Evolutionary conservation across 2,797 vertebrate genomes (phyloP).

Genomic region (Crenichthys baileyi): DNA sequence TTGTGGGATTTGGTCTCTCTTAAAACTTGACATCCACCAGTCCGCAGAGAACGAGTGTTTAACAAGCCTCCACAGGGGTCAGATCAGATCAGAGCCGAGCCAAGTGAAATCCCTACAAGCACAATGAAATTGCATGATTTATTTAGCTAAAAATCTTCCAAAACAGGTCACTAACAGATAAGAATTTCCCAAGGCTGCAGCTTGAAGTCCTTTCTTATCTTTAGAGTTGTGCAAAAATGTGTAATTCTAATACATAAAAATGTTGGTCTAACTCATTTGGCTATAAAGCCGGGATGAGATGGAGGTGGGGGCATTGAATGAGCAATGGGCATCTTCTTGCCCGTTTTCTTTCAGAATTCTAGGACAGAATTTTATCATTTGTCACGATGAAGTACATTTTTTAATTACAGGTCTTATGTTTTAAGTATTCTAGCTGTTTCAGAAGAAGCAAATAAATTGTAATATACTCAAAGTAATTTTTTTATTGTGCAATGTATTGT

Average conservation of each 20-base stretch:
- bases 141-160: conserved; percentile 2
- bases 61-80: conserved; percentile 22
- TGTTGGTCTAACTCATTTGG: too few relatives aligned
- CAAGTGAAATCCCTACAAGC: conserved; percentile 31
- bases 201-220: neutral
- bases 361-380: too few relatives aligned
- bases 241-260: neutral
- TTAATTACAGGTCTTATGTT: too few relatives aligned
- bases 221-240: neutral
- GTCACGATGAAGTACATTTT: too few relatives aligned
- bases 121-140: conserved; percentile 16
- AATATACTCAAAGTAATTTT: too few relatives aligned
- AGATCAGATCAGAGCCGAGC: conserved; percentile 32
- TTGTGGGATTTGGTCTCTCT: conserved; percentile 42
- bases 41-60: conserved; percentile 15
- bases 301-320: too few relatives aligned
- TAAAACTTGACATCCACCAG: conserved; percentile 45
- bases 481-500: too few relatives aligned
- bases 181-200: neutral
- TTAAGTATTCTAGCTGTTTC: too few relatives aligned
- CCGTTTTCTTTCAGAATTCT: too few relatives aligned
- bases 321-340: too few relatives aligned
- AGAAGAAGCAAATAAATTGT: too few relatives aligned
- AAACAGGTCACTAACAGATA: conserved; percentile 28
- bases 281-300: too few relatives aligned